phyloP scores from a whole-genome alignment of 2,113 vertebrate genomes.

The Struthio camelus region DNA sequence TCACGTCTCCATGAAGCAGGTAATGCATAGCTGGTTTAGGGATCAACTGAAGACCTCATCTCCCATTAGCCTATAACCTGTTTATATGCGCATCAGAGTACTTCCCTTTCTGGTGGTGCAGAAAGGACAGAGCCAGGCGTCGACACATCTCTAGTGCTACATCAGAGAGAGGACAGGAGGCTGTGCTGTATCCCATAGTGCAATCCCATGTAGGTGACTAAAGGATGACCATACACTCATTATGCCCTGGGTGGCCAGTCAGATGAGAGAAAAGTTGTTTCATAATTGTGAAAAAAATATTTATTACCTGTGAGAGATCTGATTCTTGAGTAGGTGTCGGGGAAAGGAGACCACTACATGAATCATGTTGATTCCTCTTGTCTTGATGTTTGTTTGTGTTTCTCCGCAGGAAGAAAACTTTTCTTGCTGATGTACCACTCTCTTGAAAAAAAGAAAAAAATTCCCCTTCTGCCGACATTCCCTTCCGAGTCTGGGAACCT shows the following conservation, averaged over 20 bases:
- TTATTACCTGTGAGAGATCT: conserved; percentile 36
- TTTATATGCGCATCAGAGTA: neutral
- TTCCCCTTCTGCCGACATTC: conserved; percentile 71
- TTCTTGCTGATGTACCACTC: conserved; percentile 32
- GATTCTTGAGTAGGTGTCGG: neutral
- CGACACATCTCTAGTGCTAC: neutral
- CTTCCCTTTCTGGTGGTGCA: neutral
- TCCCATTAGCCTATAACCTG: neutral
- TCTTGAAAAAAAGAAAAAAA: neutral
- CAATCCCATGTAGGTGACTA: neutral
- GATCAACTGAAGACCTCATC: neutral
- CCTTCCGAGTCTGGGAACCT: conserved; percentile 77
- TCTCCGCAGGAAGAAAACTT: conserved; percentile 51
- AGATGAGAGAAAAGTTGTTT: neutral
- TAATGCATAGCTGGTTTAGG: neutral
- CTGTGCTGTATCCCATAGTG: rapidly evolving
- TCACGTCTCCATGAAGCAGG: neutral
- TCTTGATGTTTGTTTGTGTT: neutral
- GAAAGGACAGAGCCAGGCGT: neutral
- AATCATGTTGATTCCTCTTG: neutral
- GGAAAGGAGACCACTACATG: neutral
- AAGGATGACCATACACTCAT: neutral
- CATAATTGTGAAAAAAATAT: neutral
- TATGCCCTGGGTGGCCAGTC: neutral
- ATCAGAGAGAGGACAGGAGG: neutral